A percentile compares a stretch with the other conserved stretches of the same genome.
Conservation (phyloP, 2,888 invertebrate species). For the Junonia oenone region DNA sequence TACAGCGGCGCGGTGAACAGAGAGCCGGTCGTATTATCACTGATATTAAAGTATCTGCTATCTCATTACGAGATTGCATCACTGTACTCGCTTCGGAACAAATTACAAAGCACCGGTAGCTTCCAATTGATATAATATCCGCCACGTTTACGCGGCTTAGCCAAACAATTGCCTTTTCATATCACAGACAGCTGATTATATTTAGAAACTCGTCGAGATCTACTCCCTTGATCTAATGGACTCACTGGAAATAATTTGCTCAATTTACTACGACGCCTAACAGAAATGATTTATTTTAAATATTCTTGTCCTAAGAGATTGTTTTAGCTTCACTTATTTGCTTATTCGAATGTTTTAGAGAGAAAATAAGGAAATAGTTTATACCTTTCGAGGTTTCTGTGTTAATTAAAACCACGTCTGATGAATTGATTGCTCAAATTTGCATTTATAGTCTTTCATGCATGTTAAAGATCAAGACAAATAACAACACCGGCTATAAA, state of each 20-base stretch:
- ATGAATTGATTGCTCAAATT: slow-evolving; percentile 41
- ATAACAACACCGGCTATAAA: slow-evolving; percentile 1
- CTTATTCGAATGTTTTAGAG: slow-evolving; percentile 14
- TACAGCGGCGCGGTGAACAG: slow-evolving; percentile 16
- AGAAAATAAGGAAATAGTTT: slow-evolving; percentile 35
- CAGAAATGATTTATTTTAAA: slow-evolving; percentile 20
- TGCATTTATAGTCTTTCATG: slow-evolving; percentile 37
- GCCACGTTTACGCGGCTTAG: slow-evolving; percentile 19
- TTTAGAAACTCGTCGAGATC: slow-evolving; percentile 18
- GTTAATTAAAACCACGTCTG: slow-evolving; percentile 46
- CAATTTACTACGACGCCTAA: slow-evolving; percentile 18
- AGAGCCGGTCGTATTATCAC: slow-evolving; percentile 26
- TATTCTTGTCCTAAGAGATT: slow-evolving; percentile 16
- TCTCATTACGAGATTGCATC: slow-evolving; percentile 30
- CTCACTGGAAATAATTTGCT: slow-evolving; percentile 20
- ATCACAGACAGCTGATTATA: slow-evolving; percentile 22
- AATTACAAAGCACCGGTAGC: slow-evolving; percentile 27
- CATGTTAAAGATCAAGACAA: slow-evolving; percentile 25
- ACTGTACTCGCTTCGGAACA: slow-evolving; percentile 17
- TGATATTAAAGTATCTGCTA: slow-evolving; percentile 26
- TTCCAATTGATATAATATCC: slow-evolving; percentile 23
- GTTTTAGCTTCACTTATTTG: slow-evolving; percentile 13
- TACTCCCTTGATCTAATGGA: slow-evolving; percentile 10
- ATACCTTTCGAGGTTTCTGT: slow-evolving; percentile 41
- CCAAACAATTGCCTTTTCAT: slow-evolving; percentile 29